phyloP scores from a whole-genome alignment of 2,888 invertebrate genomes.

The Protophormia terraenovae region DNA sequence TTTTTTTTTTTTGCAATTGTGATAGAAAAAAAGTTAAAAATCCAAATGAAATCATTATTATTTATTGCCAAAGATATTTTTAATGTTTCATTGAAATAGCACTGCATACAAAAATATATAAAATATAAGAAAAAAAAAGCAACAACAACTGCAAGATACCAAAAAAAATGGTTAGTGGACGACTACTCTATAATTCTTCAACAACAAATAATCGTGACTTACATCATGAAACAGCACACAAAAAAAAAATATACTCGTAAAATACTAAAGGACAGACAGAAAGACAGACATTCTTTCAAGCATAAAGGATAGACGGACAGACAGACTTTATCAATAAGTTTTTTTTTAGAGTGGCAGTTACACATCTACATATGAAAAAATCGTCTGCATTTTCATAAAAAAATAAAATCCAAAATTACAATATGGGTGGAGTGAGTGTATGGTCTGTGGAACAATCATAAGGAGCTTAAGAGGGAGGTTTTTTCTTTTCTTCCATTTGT shows the following conservation, averaged over 20 bases:
- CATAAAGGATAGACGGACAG: too few relatives aligned
- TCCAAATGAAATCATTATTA: slow-evolving; percentile 71
- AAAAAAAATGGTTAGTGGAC: slow-evolving; percentile 50
- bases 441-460: background rate
- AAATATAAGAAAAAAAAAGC: background rate
- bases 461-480: slow-evolving; percentile 46
- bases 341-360: slow-evolving; percentile 50
- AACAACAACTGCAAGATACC: slow-evolving; percentile 1
- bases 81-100: slow-evolving; percentile 73
- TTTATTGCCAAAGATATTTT: slow-evolving; percentile 73
- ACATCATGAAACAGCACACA: slow-evolving; percentile 62
- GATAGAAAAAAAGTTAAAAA: slow-evolving; percentile 31
- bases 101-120: slow-evolving; percentile 16
- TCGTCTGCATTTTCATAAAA: slow-evolving; percentile 33
- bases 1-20: background rate
- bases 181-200: slow-evolving; percentile 63
- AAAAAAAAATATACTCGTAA: slow-evolving; percentile 30
- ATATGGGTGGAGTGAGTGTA: slow-evolving; percentile 50
- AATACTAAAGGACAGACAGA: slow-evolving; percentile 8
- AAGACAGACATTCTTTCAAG: slow-evolving; percentile 9
- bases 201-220: slow-evolving; percentile 70
- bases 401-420: too few relatives aligned
- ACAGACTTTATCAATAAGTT: slow-evolving; percentile 25
- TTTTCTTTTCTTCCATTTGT: too few relatives aligned
- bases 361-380: slow-evolving; percentile 31